These are phyloP conservation scores for Rotaria macrura DNA, from an alignment of 2,888 invertebrate genomes.

Conservation along the genomic window DNA sequence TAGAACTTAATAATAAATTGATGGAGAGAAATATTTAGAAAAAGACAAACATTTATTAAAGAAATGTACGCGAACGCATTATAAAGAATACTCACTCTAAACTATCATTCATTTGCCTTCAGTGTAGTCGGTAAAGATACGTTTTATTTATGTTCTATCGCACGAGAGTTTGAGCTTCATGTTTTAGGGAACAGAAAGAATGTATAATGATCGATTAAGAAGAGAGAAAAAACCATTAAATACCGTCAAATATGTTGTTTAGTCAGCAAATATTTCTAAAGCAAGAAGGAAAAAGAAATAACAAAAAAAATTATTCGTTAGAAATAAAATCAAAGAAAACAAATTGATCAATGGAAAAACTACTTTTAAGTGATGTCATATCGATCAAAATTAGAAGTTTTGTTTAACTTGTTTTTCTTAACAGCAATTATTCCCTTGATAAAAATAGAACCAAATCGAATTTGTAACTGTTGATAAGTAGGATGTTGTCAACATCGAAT, in stretches of 20 bases:
- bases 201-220: neutral
- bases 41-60: neutral
- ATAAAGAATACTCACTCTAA: neutral
- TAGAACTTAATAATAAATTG: neutral
- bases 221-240: neutral
- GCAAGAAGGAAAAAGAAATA: neutral
- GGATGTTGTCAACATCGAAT: neutral
- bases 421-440: neutral
- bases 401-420: neutral
- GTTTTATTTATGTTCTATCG: neutral
- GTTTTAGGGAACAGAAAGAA: neutral
- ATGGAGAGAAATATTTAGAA: neutral
- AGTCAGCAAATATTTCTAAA: neutral
- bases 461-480: neutral
- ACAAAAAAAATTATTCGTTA: neutral
- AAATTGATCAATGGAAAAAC: neutral
- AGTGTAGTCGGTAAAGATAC: neutral
- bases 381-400: neutral
- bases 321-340: neutral
- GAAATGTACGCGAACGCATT: neutral
- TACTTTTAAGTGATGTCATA: neutral
- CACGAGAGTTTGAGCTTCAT: neutral
- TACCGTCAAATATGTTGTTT: neutral
- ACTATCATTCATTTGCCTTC: neutral
- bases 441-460: neutral